A percentile compares a stretch with the other conserved stretches of the same genome.
Conservation (phyloP, 2,113 vertebrate species). For the Corythornis madagascariensis region DNA sequence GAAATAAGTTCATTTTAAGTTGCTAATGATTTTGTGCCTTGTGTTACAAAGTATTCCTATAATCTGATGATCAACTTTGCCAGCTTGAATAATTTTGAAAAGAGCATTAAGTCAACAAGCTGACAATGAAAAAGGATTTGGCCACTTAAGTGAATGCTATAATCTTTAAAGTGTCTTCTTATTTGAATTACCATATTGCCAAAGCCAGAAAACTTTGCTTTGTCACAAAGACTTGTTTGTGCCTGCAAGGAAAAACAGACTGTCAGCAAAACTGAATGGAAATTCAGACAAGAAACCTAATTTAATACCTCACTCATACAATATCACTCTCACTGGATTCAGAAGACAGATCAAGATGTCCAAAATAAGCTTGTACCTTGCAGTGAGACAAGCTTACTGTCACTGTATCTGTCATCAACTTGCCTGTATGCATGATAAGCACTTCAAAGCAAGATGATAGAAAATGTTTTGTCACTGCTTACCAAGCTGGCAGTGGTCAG, state of each 20-base stretch:
- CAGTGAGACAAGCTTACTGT: background rate
- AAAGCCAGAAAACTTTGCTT: background rate
- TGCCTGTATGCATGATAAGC: background rate
- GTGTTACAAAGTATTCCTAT: background rate
- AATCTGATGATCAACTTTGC: background rate
- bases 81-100: background rate
- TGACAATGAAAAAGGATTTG: background rate
- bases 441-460: background rate
- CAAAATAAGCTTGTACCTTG: background rate
- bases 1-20: background rate
- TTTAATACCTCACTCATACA: background rate
- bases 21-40: background rate
- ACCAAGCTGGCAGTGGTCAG: background rate
- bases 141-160: background rate
- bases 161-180: background rate
- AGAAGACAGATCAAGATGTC: background rate
- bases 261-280: background rate
- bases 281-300: background rate
- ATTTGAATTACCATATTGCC: background rate
- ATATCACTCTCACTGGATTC: background rate
- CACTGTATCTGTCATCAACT: background rate
- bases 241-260: background rate
- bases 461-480: background rate
- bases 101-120: background rate
- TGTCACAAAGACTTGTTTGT: background rate